Evolutionary conservation across 2,113 vertebrate genomes (phyloP), one percentile per base, ranked within the genome.

Genomic region (Calonectris borealis): DNA sequence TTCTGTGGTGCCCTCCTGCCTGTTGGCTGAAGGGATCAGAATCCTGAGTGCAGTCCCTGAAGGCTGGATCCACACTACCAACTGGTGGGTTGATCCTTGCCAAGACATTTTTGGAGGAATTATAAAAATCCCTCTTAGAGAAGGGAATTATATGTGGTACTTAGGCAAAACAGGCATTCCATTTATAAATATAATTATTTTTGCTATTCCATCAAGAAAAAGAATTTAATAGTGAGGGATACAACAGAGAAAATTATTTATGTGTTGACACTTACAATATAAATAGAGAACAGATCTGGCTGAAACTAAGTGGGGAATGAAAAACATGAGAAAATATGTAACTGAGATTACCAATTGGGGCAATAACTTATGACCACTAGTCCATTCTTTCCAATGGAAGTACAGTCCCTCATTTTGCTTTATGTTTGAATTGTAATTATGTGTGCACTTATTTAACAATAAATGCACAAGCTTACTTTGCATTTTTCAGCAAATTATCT

Each of bases 151-250:
- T 71, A 90, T 62, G 72, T 14, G 88, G 82, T 95, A 78, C 82
- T 97, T 95, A 95, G 48, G 92, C 81, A 88, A 97, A 97, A 97
- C 92, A 97, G 94, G 78, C 70, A 95, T 92, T 95, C 93, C 80
- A 90, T 95, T 97, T 97, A 97, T 87, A 97, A 96, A 95, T 88
- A 92, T 83, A 96, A 97, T 92, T 96, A 92, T 87, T 96, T 96
- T 89, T 95, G 82, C 87, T 92, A 93, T 93, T 97, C 64, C 86
- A 82, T 85, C 94, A 93, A 75, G 88, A 69, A 77, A 95, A 97
- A 89, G n/a, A 94, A 96, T 93, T 96, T 94, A 85, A 84, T 90
- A 96, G 86, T 42, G 62, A 94, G 87, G 88, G 83, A 88, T 75
- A 96, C n/a, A 91, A 94, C 46, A 76, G 61, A 85, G 49, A 81